A percentile compares a stretch with the other conserved stretches of the same genome.
These are phyloP conservation scores for Drosophila emarginata DNA, from an alignment of 2,888 invertebrate species.

Conservation along the genomic window DNA sequence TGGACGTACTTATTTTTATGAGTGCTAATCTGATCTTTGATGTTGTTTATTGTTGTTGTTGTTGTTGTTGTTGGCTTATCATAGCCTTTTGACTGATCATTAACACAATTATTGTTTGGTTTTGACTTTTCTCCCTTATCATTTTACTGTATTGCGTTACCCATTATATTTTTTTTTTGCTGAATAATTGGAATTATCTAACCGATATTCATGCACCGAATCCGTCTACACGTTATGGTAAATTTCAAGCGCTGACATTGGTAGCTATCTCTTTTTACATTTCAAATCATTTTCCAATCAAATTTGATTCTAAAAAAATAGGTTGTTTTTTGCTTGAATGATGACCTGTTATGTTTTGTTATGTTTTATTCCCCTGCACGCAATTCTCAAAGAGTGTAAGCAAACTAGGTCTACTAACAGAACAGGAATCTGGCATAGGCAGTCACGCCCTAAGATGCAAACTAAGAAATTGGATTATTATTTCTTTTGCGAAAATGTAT, in stretches of 20 bases:
- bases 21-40: constrained; percentile 13
- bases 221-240: neutral
- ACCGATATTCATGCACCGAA: neutral
- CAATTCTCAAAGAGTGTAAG: neutral
- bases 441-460: too few relatives aligned
- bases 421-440: neutral
- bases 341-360: neutral
- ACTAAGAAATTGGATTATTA: too few relatives aligned
- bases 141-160: neutral
- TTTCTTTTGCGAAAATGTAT: too few relatives aligned
- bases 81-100: constrained; percentile 3
- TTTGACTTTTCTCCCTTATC: neutral
- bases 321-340: neutral
- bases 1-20: constrained; percentile 12
- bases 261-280: neutral
- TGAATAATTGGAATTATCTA: neutral
- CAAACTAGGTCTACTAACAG: neutral
- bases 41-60: constrained; percentile 17
- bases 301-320: neutral
- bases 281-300: neutral
- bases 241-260: neutral
- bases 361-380: neutral
- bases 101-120: constrained; percentile 11
- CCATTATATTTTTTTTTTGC: constrained; percentile 5
- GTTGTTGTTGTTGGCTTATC: constrained; percentile 3